Evolutionary conservation across 2,797 vertebrate species (phyloP), one percentile per base, ranked within the genome.

Genomic region (Lepilemur septentrionalis): DNA sequence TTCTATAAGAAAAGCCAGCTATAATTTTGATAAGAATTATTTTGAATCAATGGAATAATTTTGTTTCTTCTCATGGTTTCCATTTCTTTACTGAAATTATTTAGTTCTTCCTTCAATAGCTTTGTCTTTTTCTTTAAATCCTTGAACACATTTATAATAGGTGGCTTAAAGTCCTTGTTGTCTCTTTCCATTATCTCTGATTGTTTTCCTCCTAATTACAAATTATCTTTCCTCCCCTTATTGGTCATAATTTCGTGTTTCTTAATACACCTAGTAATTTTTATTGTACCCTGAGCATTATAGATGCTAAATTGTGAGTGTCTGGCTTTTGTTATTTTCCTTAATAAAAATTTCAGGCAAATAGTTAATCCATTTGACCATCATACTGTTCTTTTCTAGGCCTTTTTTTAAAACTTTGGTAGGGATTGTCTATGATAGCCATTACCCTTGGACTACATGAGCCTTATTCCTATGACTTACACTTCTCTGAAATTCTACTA

Each of bases 121-220:
- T 82, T 78, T 76, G 18, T 86, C 25, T 90, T 87, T 89, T 82
- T 41, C 20, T 93, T 93, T 93, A 91, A 91, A 52, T 46, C 9
- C 14, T 85, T 69, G 15, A 78, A 81, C 9, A 69, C 15, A 38
- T 73, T 83, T 57, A 50, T 63, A 90, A 69, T 7, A 69, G 48
- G 38, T 82, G 0, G 87, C 92, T 83, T 73, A 55, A 84, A 69
- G 43, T 70, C 30, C n/a, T 88, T 76, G 5, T 67, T 22, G 70
- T 59, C 14, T 79, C 63, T 79, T 72, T 82, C 52, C n/a, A 46
- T 30, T 13, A 79, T 92, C 17, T 84, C 32, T 65, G 46, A 92
- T 73, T 79, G 38, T 92, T 85, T 83, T 85, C 78, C 46, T 88
- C 46, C 83, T 87, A 63, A 94, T 76, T 93, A 93, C 23, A 91